These are phyloP conservation scores for Brienomyrus brachyistius DNA, from an alignment of 2,113 vertebrate species.

Conservation along the genomic window DNA sequence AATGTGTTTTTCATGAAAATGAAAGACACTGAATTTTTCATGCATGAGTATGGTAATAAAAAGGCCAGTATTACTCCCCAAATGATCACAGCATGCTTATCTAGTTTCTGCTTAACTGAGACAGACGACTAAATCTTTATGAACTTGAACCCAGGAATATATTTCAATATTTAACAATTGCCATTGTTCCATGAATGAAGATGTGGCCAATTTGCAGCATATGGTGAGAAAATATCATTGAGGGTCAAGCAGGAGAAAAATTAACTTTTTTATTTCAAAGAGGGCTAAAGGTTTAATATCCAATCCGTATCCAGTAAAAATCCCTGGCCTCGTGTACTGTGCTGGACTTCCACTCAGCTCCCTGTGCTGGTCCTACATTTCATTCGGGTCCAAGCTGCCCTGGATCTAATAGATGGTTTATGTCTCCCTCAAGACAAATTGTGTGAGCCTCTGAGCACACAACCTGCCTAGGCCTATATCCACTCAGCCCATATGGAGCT, in stretches of 20 bases:
- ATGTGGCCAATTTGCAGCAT: conserved; percentile 44
- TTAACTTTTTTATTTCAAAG: conserved; percentile 14
- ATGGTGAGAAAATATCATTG: conserved; percentile 36
- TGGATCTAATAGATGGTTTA: conserved; percentile 56
- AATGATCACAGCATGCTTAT: conserved; percentile 19
- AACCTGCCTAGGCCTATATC: conserved; percentile 41
- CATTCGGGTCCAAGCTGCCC: conserved; percentile 49
- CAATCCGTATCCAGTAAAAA: conserved; percentile 44
- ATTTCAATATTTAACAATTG: conserved; percentile 29
- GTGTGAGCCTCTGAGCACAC: conserved; percentile 37
- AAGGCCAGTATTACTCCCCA: neutral
- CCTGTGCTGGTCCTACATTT: conserved; percentile 28
- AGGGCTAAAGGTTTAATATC: conserved; percentile 34
- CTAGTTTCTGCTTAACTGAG: conserved; percentile 28
- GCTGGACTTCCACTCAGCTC: conserved; percentile 45
- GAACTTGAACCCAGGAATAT: conserved; percentile 31
- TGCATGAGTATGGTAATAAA: neutral
- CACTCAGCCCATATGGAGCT: neutral
- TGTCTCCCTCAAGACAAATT: conserved; percentile 44
- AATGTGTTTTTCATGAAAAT: neutral
- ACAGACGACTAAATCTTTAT: conserved; percentile 27
- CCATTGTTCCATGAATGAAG: conserved; percentile 31
- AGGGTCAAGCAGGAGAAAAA: neutral
- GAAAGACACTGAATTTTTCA: neutral
- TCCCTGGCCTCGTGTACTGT: conserved; percentile 34